A percentile compares a stretch with the other conserved stretches of the same genome.
These are phyloP conservation scores for Pollenia griseotomentosa DNA, from an alignment of 2,888 invertebrate genomes.

Conservation along the genomic window DNA sequence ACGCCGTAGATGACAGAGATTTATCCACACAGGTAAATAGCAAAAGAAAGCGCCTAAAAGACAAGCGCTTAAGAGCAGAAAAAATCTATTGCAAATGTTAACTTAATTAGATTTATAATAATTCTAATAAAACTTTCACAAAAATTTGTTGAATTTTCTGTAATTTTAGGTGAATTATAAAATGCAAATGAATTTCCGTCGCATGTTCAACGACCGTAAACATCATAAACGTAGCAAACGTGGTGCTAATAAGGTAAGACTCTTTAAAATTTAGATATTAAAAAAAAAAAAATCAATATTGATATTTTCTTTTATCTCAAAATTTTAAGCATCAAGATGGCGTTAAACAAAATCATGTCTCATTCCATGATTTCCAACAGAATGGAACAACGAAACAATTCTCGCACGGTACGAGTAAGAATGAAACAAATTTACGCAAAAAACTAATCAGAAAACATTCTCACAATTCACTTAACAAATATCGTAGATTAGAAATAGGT, in stretches of 20 bases:
- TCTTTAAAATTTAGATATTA: not conserved
- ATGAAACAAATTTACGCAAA: conserved; percentile 88
- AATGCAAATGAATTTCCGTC: conserved; percentile 95
- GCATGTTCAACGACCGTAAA: conserved; percentile 93
- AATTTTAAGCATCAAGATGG: conserved; percentile 88
- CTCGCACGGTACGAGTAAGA: conserved; percentile 92
- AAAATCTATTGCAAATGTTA: not conserved
- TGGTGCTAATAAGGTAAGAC: conserved; percentile 89
- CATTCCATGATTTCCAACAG: conserved; percentile 95
- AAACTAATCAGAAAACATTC: conserved; percentile 84
- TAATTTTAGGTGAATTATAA: conserved; percentile 89
- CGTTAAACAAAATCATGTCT: conserved; percentile 92
- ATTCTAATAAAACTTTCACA: not conserved
- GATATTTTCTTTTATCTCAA: not conserved
- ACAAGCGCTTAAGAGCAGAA: not conserved
- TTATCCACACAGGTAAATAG: conserved; percentile 90
- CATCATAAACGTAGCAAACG: conserved; percentile 94
- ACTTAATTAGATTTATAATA: not conserved
- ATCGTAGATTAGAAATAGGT: conserved; percentile 85
- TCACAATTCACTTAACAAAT: conserved; percentile 85
- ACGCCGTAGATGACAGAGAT: conserved; percentile 95
- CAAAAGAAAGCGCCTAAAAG: conserved; percentile 1
- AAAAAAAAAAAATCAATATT: not conserved
- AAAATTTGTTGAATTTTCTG: conserved; percentile 14
- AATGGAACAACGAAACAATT: conserved; percentile 93